Base-by-base conservation (phyloP, 2,113 vertebrate species). In the Eubucco bourcierii region DNA sequence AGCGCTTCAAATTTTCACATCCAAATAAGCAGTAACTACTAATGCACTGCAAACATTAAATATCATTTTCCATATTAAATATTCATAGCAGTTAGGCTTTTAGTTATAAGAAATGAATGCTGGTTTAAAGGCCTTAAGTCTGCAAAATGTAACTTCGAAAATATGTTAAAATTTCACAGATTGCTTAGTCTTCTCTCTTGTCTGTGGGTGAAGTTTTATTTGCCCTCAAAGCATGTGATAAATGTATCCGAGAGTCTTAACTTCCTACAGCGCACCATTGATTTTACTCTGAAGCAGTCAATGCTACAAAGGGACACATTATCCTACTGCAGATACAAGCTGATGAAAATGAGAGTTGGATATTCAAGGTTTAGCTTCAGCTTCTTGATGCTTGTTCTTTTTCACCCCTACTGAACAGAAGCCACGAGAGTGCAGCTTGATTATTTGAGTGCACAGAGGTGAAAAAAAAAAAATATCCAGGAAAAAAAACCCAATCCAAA, bases 391-490 rank as follows among this genome's bases (percentile, higher is more conserved):
- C 56, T 21, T 14, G 19, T 4, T 68, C 44, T 71, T 79, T 82
- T 76, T 75, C 55, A 66, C 10, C 9, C 16, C 23, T 55, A 83
- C 34, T 18, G 31, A 80, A 74, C 11, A 78, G 44, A 88, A 88
- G 31, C 41, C 24, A 70, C 1, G 4, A 76, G 17, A 2, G 7
- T 28, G 53, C 5, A 4, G 63, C 34, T 73, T 70, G 18, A 3
- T 75, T 76, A 75, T 72, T 88, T 19, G n/a, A 82, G 10, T 46
- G 46, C 0, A 0, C 15, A n/a, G 39, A 90, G 85, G 19, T 71
- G 67, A 87, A 52, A 78, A 64, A 93, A 83, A 63, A 93, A 80
- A n/a, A n/a, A n/a, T n/a, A n/a, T n/a, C n/a, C n/a, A n/a, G n/a
- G n/a, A n/a, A n/a, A 0, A 33, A 66, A 24, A 65, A 46, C 4